Base-by-base conservation (phyloP, 2,888 invertebrate genomes). In the Xiphydria camelus region DNA sequence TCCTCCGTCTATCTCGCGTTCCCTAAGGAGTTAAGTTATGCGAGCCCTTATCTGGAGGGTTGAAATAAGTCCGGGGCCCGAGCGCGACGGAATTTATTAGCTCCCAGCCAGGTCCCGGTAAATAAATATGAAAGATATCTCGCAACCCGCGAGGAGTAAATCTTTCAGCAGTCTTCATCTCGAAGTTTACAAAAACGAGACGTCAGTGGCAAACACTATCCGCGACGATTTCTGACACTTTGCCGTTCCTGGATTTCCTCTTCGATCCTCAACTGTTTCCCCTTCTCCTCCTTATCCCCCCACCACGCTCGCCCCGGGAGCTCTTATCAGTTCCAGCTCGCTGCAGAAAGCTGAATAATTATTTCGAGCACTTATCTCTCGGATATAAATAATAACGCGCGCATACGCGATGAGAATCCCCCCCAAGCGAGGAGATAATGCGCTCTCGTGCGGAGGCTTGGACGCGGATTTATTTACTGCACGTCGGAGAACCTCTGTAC, bases 61-160 rank as follows among this genome's bases (percentile, higher is more conserved):
- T 58, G 49, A 49, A 60, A 59, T 62, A 62, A 57, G 48, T 58
- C 49, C 36, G 48, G 42, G 35, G 29, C 41, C 47, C 31, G 42
- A 37, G 34, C 48, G 36, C 40, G 48, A n/a, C n/a, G n/a, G n/a
- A 57, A 61, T 60, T 62, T 61, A 61, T 61, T 47, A 50, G 55
- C 45, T 50, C 38, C 42, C 37, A 33, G 44, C 44, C 19, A n/a
- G n/a, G 12, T 32, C 12, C 37, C 49, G 51, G 42, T 58, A 61
- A 61, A 61, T 61, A 61, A 61, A 62, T 62, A 62, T 56, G 52
- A 37, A 56, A 44, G 47, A 54, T 56, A 61, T 62, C 58, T 50
- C 23, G 45, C 43, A 18, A 38, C 41, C 37, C 41, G 45, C 35
- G 37, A 14, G 26, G 7, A 50, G 29, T 60, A 61, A 61, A 60